Evolutionary conservation across 2,797 vertebrate genomes (phyloP), one percentile per base, ranked within the genome.

Genomic region (Delichon dasypus): DNA sequence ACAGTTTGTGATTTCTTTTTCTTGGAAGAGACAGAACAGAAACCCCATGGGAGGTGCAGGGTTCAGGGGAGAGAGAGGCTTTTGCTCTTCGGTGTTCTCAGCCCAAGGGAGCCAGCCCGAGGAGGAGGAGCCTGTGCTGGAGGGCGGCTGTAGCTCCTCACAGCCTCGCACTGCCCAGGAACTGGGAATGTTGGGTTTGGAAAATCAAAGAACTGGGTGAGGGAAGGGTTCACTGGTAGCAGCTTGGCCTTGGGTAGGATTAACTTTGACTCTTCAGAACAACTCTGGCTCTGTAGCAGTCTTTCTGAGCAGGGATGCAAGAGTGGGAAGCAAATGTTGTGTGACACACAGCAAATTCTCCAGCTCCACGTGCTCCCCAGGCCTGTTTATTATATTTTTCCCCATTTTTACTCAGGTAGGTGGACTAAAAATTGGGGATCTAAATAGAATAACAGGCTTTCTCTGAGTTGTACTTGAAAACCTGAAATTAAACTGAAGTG

Each of bases 401-500:
- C 94, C 95, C 93, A 77, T 96, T 96, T 97, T 97, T 96, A 96
- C 97, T 98, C 98, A 98, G 98, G 97, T 97, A 98, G 96, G 82
- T 96, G 60, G 67, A 94, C 93, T 97, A 50, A 96, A 97, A 95
- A 85, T 85, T 90, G 44, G 94, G 93, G 88, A 94, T 78, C 83
- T 94, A 93, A 83, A 73, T 79, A 96, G 79, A 90, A 92, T 93
- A 90, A 89, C 3, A 0, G 64, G 92, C 78, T 96, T 96, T 92
- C 84, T 71, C 32, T 67, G 74, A 96, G 85, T 91, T 97, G 81
- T 97, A 94, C 95, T 96, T 92, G 74, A 96, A 84, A 97, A 96
- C 70, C 81, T 91, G 77, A 88, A 88, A 96, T 94, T 91, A 95
- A 96, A 84, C 57, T 88, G n/a, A 95, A 93, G 42, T 93, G 38